Conservation (phyloP, 2,888 invertebrate genomes). For the Sminthurides aquaticus region DNA sequence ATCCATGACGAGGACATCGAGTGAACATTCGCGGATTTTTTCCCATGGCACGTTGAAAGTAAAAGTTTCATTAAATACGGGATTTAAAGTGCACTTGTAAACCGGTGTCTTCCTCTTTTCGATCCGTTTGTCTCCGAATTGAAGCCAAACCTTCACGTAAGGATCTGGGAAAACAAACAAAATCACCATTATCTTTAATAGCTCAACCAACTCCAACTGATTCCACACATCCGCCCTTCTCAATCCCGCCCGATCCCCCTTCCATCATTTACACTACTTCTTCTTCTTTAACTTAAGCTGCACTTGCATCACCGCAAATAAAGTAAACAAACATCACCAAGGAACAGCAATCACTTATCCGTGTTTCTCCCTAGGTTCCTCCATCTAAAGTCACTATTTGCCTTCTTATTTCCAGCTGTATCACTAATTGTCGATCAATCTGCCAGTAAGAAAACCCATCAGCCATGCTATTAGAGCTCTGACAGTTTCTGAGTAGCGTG, state of each 20-base stretch:
- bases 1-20: slow-evolving; percentile 94
- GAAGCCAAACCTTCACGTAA: slow-evolving; percentile 96
- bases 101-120: slow-evolving; percentile 94
- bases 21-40: slow-evolving; percentile 86
- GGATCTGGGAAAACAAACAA: slow-evolving; percentile 63
- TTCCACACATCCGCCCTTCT: neutral
- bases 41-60: slow-evolving; percentile 96
- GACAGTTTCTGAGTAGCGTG: too few relatives aligned
- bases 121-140: slow-evolving; percentile 86
- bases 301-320: too few relatives aligned
- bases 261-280: too few relatives aligned
- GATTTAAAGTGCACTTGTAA: slow-evolving; percentile 88
- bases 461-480: too few relatives aligned
- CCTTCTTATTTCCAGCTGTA: too few relatives aligned
- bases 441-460: too few relatives aligned
- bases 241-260: neutral
- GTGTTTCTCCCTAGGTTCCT: too few relatives aligned
- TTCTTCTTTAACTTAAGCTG: neutral
- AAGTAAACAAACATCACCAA: too few relatives aligned
- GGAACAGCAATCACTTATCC: too few relatives aligned
- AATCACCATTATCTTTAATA: slow-evolving; percentile 1
- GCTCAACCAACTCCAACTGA: slow-evolving; percentile 1
- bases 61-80: slow-evolving; percentile 92
- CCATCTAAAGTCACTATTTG: too few relatives aligned
- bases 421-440: too few relatives aligned